Evolutionary conservation across 2,888 invertebrate genomes (phyloP), one percentile per base, ranked within the genome.

Genomic region (Parthenolecanium corni): DNA sequence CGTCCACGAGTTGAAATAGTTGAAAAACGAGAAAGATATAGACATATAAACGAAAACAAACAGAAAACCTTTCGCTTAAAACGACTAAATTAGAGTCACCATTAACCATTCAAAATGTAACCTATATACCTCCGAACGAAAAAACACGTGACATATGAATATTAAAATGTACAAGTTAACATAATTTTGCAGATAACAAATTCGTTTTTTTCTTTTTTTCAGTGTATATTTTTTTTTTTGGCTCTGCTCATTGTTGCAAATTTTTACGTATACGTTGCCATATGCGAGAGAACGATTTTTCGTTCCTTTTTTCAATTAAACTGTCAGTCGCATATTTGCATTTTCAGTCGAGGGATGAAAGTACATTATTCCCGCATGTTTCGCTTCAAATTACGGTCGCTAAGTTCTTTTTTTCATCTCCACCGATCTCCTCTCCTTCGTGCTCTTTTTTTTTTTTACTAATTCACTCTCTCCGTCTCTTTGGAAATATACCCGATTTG

Each of bases 321-420:
- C 58, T 58, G 58, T 58, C 58, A 58, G 58, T 58, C 58, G 58
- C 58, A 58, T 58, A 58, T 58, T 58, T 58, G 58, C 58, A 58
- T 58, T 58, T 23, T 31, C 44, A 21, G 31, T 57, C 47, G 49
- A 49, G 49, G 51, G 49, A 58, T 31, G 49, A 58, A 58, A 58
- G 58, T 58, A 58, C 58, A 58, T 58, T 58, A 58, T 58, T 58
- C 58, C 58, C 58, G 58, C 58, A 58, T 58, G 58, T 58, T 58
- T 58, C 58, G 58, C 49, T 58, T 58, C 58, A 58, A 58, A 58
- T 58, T 58, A 58, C 58, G 58, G 36, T 49, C 49, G 47, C 20
- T 20, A 36, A 16, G 23, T n/a, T 31, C 14, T 42, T 18, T 42
- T 18, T 42, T 18, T 18, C 21, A 18, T 21, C 23, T 16, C 21